A percentile compares a stretch with the other conserved stretches of the same genome.
These are phyloP conservation scores for Rhinichthys osculus DNA, from an alignment of 2,797 vertebrate species.

Conservation along the genomic window DNA sequence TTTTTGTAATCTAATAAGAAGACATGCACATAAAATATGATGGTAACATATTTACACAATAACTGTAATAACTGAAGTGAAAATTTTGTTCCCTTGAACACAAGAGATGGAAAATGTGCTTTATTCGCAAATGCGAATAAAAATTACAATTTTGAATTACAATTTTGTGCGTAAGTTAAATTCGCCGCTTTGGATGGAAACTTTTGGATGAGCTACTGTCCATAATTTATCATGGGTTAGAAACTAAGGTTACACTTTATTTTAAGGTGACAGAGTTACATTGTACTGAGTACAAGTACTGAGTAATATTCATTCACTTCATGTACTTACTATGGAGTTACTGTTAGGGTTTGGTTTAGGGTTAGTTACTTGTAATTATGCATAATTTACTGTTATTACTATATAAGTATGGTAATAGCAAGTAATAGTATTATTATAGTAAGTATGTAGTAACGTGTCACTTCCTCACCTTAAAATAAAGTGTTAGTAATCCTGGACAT, in stretches of 20 bases:
- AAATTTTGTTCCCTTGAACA: background rate
- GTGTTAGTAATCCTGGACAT: background rate
- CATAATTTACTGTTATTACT: too few species aligned
- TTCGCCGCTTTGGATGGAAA: background rate
- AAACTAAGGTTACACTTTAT: background rate
- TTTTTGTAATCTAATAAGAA: too few species aligned
- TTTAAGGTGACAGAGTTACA: too few species aligned
- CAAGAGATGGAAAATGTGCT: background rate
- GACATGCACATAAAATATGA: too few species aligned
- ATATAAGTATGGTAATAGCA: too few species aligned
- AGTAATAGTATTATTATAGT: too few species aligned
- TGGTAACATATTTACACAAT: background rate
- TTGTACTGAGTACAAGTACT: too few species aligned
- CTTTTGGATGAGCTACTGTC: background rate
- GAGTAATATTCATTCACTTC: background rate
- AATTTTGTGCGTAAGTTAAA: background rate
- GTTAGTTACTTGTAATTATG: too few species aligned
- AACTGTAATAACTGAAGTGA: too few species aligned
- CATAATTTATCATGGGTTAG: background rate
- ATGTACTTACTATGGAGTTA: too few species aligned
- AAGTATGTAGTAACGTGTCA: background rate
- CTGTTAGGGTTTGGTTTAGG: background rate
- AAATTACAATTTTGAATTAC: background rate
- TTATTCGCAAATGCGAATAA: background rate
- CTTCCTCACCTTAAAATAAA: background rate